Base-by-base conservation (phyloP, 2,888 invertebrate species). In the Molanna angustata region DNA sequence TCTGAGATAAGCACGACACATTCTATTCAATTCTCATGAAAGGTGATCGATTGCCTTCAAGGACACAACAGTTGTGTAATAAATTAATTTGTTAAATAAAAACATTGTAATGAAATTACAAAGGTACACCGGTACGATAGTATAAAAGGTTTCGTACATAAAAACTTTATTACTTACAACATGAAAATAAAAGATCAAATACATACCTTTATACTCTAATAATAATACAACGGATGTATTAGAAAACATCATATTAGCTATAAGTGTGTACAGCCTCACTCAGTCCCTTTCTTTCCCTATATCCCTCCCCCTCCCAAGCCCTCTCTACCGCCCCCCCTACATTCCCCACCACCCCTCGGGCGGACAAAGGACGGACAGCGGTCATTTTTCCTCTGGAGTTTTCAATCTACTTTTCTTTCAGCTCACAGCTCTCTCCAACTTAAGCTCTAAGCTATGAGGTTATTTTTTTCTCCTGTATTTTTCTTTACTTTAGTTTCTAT, bases 321-420 rank as follows among this genome's bases (percentile, higher is more conserved):
- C 49, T 35, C 35, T 32, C 59, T 59, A 53, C 59, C 61, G 52
- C 54, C 55, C 56, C 49, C 57, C 53, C 60, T 60, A 54, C 49
- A 58, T 52, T 56, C 33, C 41, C 56, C 59, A 64, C 63, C 62
- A 63, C 69, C 67, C 67, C 67, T 62, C 64, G 66, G 49, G 49
- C 58, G 53, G 55, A 53, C 59, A 54, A 57, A 53, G 56, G 54
- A 60, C 68, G 71, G 70, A 72, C 75, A 73, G 71, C 71, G 74
- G 75, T 78, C 76, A 78, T 79, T 78, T 79, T 78, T 79, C 72
- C 72, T 67, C 59, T 51, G 51, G 57, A 56, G 67, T 69, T 70
- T 70, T 69, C 71, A 72, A 73, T 73, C 72, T 72, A 70, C 69
- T 59, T 58, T 56, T 58, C 58, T 60, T 58, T 61, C 58, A 57